Evolutionary conservation across 2,888 invertebrate genomes (phyloP).

Genomic region (Gasteruption jaculator): DNA sequence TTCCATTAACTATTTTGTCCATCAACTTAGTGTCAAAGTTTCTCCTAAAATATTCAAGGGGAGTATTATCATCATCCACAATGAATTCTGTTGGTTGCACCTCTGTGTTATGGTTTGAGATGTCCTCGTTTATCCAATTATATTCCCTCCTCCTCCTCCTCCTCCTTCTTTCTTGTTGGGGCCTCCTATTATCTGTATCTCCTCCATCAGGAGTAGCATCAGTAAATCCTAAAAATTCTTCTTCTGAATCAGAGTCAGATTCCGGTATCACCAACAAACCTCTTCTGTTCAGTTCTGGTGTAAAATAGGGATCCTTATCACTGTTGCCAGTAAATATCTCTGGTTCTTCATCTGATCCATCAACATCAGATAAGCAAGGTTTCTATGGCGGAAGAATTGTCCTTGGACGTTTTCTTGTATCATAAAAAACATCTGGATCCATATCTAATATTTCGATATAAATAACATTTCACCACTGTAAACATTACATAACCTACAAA

Average conservation of each 20-base stretch:
- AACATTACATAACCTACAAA: neutral
- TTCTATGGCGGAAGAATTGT: neutral
- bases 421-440: too few species aligned
- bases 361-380: slow-evolving; percentile 1
- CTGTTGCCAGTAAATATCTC: neutral
- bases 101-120: neutral
- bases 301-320: slow-evolving; percentile 2
- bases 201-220: neutral
- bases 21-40: neutral
- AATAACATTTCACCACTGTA: neutral
- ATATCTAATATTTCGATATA: neutral
- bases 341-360: slow-evolving; percentile 1
- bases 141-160: neutral
- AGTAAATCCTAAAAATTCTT: slow-evolving; percentile 3
- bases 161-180: neutral
- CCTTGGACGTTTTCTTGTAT: slow-evolving; percentile 1
- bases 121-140: neutral
- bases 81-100: neutral
- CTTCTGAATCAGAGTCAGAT: neutral
- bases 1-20: neutral
- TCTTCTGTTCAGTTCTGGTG: too few species aligned
- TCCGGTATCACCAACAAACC: neutral
- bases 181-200: neutral
- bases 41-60: neutral
- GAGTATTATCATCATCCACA: neutral